Evolutionary conservation across 2,888 invertebrate genomes (phyloP).

Genomic region (Scaptomyza polygonia): DNA sequence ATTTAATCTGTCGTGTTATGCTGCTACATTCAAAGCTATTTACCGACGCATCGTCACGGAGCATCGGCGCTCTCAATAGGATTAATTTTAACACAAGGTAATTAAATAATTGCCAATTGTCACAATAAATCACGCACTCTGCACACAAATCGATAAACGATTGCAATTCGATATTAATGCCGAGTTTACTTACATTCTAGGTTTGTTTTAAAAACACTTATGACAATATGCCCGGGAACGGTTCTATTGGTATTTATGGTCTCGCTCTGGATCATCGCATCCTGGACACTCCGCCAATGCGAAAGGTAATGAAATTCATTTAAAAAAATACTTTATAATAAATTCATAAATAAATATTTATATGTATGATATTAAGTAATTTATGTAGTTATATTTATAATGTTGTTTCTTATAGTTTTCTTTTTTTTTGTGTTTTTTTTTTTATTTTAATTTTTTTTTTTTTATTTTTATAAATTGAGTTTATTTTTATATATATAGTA

Average conservation of each 20-base stretch:
- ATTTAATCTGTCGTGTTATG: conserved; percentile 99
- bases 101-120: too few relatives aligned
- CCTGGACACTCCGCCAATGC: conserved; percentile 99
- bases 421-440: conserved; percentile 6
- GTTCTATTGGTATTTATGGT: conserved; percentile 99
- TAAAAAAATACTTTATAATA: too few relatives aligned
- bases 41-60: conserved; percentile 99
- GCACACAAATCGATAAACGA: background rate
- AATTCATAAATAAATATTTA: too few relatives aligned
- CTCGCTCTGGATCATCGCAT: conserved; percentile 99
- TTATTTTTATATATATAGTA: conserved; percentile 16
- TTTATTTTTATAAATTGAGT: conserved; percentile 29
- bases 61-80: conserved; percentile 98
- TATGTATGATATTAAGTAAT: conserved; percentile 37
- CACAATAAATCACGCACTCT: too few relatives aligned
- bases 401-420: background rate
- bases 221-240: conserved; percentile 99
- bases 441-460: conserved; percentile 20
- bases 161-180: too few relatives aligned
- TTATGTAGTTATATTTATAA: conserved; percentile 40
- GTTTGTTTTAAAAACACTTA: conserved; percentile 98
- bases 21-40: conserved; percentile 99
- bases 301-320: too few relatives aligned
- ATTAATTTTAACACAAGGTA: conserved; percentile 99
- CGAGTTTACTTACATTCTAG: too few relatives aligned